A percentile compares a stretch with the other conserved stretches of the same genome.
Conservation (phyloP, 1,140 invertebrate genomes). For the Rhyzopertha dominica region DNA sequence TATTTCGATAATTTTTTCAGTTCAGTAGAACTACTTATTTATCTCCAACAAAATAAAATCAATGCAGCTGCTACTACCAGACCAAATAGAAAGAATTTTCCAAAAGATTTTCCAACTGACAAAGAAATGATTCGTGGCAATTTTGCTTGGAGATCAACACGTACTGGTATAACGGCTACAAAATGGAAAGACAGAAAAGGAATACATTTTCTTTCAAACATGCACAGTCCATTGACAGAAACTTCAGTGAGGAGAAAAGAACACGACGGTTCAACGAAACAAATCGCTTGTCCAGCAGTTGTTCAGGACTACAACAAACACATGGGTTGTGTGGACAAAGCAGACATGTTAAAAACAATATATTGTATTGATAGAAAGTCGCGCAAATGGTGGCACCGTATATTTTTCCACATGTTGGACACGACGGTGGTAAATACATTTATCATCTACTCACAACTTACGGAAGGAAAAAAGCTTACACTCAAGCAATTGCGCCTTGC, state of each 20-base stretch:
- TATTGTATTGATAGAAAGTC: constrained; percentile 39
- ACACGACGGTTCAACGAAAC: constrained; percentile 28
- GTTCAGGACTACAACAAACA: constrained; percentile 37
- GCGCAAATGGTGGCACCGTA: constrained; percentile 38
- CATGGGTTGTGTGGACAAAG: constrained; percentile 38
- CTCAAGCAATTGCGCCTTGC: no score
- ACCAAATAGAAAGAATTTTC: constrained; percentile 28
- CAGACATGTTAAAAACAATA: constrained; percentile 34
- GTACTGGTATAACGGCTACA: constrained; percentile 32
- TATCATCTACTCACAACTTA: no score
- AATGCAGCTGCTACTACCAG: constrained; percentile 41
- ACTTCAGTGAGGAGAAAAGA: constrained; percentile 31
- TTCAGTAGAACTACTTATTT: constrained; percentile 4
- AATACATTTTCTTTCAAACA: constrained; percentile 42
- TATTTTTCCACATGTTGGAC: constrained; percentile 28
- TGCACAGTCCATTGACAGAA: constrained; percentile 32
- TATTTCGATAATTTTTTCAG: constrained; percentile 25
- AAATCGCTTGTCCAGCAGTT: constrained; percentile 28
- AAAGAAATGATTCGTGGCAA: constrained; percentile 39
- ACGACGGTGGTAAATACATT: constrained; percentile 30
- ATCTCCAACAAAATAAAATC: constrained; percentile 11
- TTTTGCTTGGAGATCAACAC: constrained; percentile 34
- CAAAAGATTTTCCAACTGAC: constrained; percentile 30
- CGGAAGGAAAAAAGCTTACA: no score
- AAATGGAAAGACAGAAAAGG: constrained; percentile 44